phyloP scores from a whole-genome alignment of 2,113 vertebrate species.

The Pachyramphus minor region DNA sequence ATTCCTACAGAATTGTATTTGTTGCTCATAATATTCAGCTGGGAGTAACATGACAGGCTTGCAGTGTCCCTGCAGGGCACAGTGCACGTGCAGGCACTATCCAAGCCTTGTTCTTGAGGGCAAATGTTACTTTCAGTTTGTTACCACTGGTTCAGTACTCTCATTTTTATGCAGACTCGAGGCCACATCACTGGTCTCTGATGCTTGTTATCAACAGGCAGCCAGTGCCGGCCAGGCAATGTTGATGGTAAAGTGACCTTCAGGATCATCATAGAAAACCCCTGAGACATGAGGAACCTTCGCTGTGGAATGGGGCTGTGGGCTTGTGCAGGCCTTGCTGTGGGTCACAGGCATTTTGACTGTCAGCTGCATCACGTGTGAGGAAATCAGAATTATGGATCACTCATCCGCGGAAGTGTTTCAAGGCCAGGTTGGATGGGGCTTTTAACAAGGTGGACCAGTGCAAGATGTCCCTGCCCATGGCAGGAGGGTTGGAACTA shows the following conservation, averaged over 20 bases:
- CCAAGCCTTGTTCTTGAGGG: background rate
- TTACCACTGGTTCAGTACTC: background rate
- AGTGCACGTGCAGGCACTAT: background rate
- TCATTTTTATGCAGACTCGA: background rate
- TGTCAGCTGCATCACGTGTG: background rate
- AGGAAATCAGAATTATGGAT: background rate
- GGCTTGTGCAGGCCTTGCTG: background rate
- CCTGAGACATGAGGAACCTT: background rate
- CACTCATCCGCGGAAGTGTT: background rate
- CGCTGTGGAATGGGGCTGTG: rapidly evolving
- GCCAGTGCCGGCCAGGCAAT: rapidly evolving
- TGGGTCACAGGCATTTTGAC: background rate
- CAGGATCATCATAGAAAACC: background rate
- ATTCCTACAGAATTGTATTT: background rate
- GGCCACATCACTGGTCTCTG: background rate
- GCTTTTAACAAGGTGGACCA: background rate
- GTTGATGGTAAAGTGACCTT: background rate
- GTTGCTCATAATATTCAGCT: background rate
- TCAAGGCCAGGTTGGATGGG: background rate
- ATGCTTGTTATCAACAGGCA: background rate
- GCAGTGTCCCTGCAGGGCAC: background rate
- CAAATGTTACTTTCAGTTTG: background rate
- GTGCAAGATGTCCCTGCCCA: background rate
- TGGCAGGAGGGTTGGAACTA: background rate
- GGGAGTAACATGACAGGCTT: background rate